Evolutionary conservation across 2,113 vertebrate species (phyloP), one percentile per base, ranked within the genome.

Genomic region (Shinisaurus crocodilurus): DNA sequence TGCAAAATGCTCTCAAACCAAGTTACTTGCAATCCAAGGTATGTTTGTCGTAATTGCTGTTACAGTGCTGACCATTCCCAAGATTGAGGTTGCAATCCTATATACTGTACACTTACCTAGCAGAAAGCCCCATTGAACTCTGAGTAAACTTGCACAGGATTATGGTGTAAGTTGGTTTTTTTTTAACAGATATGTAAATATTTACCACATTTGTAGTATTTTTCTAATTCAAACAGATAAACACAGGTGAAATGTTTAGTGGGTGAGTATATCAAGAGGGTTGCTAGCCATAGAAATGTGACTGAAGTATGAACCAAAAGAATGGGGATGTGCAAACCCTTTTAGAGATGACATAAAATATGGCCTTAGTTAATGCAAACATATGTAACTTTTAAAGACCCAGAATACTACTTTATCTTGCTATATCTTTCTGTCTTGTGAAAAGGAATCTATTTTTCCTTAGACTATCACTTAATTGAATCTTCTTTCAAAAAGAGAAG

Each of bases 161-260:
- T 67, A 13, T 8, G 40, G 25, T 29, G 13, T 63, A 63, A 10
- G 20, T 40, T 6, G n/a, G n/a, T n/a, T 20, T 70, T 12, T n/a
- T 57, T 32, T 29, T 16, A 32, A 87, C 34, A 29, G 6, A 63
- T 40, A 37, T 79, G 43, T 40, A 65, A 48, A 43, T 34, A 6
- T 75, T 32, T 63, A 40, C 12, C 1, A 60, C 7, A 83, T 7
- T 60, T 83, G 32, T 25, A 50, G 32, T 18, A 10, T 23, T 89
- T 63, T 63, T 89, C 25, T 40, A 77, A 95, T 70, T 82, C 48
- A 76, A 45, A 65, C 79, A 90, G 0, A 74, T 80, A 0, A 0
- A 91, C n/a, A 87, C 72, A 88, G 70, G 34, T 92, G 89, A 95
- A 93, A 87, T 89, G 45, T 79, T 89, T 74, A 27, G 86, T 43